Conservation (phyloP, 1,140 invertebrate species). For the Choristoneura fumiferana region DNA sequence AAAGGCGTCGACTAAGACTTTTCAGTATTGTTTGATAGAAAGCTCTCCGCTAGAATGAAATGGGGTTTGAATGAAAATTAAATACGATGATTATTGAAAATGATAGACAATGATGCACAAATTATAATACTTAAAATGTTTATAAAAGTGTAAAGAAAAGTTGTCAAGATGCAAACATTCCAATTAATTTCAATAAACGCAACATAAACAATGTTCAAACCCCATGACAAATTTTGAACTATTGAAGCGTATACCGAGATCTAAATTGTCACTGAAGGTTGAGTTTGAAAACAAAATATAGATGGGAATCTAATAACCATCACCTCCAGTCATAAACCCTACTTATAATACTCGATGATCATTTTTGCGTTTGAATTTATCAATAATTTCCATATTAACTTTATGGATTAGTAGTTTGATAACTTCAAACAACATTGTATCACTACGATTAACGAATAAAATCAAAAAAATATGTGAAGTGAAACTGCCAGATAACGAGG, state of each 20-base stretch:
- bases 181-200: conserved; percentile 60
- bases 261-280: conserved; percentile 27
- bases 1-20: conserved; percentile 31
- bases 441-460: not conserved
- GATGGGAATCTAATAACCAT: conserved; percentile 53
- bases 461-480: conserved; percentile 20
- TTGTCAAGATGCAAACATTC: conserved; percentile 78
- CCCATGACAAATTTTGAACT: conserved; percentile 65
- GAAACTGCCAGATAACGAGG: conserved; percentile 27
- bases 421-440: conserved; percentile 47
- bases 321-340: conserved; percentile 45
- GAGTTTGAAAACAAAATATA: conserved; percentile 24
- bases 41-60: conserved; percentile 72
- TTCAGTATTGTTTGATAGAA: conserved; percentile 45
- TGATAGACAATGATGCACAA: conserved; percentile 62
- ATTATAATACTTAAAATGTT: conserved; percentile 49
- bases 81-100: conserved; percentile 50
- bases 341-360: conserved; percentile 19
- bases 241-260: conserved; percentile 37
- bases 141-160: conserved; percentile 60
- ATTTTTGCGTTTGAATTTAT: conserved; percentile 10
- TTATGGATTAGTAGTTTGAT: conserved; percentile 43
- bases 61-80: conserved; percentile 75
- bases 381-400: conserved; percentile 16
- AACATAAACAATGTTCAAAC: conserved; percentile 73